Evolutionary conservation across 2,797 vertebrate genomes (phyloP).

Genomic region (Sardinella longiceps): DNA sequence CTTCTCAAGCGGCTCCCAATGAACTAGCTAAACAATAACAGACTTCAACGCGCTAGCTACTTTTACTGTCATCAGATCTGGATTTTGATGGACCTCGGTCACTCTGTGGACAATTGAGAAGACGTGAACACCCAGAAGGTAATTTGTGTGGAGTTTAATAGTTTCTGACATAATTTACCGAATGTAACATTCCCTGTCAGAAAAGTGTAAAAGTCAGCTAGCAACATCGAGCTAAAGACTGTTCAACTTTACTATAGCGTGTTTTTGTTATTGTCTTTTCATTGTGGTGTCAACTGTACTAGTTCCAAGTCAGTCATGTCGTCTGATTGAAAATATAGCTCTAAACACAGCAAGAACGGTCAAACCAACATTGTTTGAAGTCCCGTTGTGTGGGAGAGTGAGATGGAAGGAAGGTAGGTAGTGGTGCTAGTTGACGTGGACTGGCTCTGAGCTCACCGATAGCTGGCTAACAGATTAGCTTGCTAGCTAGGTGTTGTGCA

Average conservation of each 20-base stretch:
- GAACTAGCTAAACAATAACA: slow-evolving; percentile 78
- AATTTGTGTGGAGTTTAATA: slow-evolving; percentile 39
- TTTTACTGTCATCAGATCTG: slow-evolving; percentile 49
- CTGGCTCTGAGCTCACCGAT: neutral
- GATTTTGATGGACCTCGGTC: slow-evolving; percentile 10
- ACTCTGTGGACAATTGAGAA: slow-evolving; percentile 44
- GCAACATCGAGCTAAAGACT: slow-evolving; percentile 48
- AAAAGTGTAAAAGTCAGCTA: neutral
- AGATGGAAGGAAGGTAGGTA: neutral
- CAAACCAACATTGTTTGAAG: neutral
- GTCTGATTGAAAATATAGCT: neutral
- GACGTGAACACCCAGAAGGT: slow-evolving; percentile 59
- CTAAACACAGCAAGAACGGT: too few relatives aligned
- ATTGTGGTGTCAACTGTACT: neutral
- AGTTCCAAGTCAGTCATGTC: neutral
- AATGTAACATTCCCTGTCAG: neutral
- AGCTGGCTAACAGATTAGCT: neutral
- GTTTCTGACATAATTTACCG: slow-evolving; percentile 14
- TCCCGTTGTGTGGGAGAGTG: neutral
- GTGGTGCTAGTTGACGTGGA: slow-evolving; percentile 5
- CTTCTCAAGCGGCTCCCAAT: slow-evolving; percentile 59
- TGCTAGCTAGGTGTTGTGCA: slow-evolving; percentile 3
- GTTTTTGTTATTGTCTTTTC: neutral
- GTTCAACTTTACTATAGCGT: neutral
- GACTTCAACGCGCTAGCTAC: slow-evolving; percentile 48